Evolutionary conservation across 2,888 invertebrate species (phyloP).

Genomic region (Criorhina ranunculi): DNA sequence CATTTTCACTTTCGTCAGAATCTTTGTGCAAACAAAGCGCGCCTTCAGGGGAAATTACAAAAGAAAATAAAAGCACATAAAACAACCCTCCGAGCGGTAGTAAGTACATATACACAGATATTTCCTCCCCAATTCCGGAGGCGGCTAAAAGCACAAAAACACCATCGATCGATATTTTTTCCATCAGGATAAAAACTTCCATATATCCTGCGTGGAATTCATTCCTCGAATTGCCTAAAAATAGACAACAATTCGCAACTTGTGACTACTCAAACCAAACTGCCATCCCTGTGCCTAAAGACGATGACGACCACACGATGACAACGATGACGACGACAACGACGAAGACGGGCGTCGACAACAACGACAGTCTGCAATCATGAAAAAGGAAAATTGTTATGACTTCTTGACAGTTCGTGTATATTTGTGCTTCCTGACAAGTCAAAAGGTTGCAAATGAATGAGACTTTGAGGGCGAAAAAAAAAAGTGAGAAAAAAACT

Average conservation of each 20-base stretch:
- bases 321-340: slow-evolving; percentile 55
- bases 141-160: not conserved
- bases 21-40: slow-evolving; percentile 52
- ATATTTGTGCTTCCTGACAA: slow-evolving; percentile 73
- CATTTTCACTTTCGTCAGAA: slow-evolving; percentile 54
- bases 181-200: slow-evolving; percentile 66
- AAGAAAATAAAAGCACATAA: slow-evolving; percentile 49
- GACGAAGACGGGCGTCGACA: slow-evolving; percentile 18
- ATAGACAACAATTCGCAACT: slow-evolving; percentile 58
- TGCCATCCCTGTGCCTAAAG: slow-evolving; percentile 9
- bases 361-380: slow-evolving; percentile 66
- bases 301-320: slow-evolving; percentile 19
- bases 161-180: slow-evolving; percentile 70
- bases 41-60: slow-evolving; percentile 58
- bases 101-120: slow-evolving; percentile 15
- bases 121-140: not conserved
- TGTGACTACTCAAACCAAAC: slow-evolving; percentile 23
- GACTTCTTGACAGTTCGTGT: slow-evolving; percentile 77
- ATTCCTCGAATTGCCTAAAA: slow-evolving; percentile 12
- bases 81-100: slow-evolving; percentile 14
- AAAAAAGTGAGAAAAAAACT: slow-evolving; percentile 36
- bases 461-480: slow-evolving; percentile 48
- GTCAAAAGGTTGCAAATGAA: slow-evolving; percentile 76
- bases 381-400: slow-evolving; percentile 78
- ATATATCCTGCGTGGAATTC: slow-evolving; percentile 57